These are phyloP conservation scores for Phrynocephalus forsythii DNA, from an alignment of 2,797 vertebrate genomes.

Conservation along the genomic window DNA sequence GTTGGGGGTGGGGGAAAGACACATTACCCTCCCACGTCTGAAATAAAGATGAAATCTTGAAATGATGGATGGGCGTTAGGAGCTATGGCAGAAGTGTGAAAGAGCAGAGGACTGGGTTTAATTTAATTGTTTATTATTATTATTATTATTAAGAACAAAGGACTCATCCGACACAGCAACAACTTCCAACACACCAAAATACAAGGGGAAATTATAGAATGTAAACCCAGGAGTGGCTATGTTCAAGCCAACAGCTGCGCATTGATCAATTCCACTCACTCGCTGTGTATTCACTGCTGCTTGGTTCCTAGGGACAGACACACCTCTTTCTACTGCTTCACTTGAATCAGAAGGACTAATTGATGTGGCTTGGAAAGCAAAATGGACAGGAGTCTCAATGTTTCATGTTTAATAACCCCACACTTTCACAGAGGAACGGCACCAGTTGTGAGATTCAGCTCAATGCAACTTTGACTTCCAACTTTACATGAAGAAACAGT, in stretches of 20 bases:
- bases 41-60: too few relatives aligned
- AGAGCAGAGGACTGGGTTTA: too few relatives aligned
- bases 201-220: background rate
- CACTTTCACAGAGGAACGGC: background rate
- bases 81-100: too few relatives aligned
- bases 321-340: background rate
- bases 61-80: background rate
- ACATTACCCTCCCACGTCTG: background rate
- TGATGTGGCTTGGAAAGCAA: constrained; percentile 8
- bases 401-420: background rate
- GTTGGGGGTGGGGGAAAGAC: too few relatives aligned
- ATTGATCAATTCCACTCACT: constrained; percentile 3
- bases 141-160: too few relatives aligned
- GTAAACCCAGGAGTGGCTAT: background rate
- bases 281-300: background rate
- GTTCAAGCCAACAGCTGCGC: background rate
- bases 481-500: background rate
- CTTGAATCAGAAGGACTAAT: constrained; percentile 32
- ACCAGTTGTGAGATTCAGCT: background rate
- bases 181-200: background rate
- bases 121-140: too few relatives aligned
- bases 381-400: background rate
- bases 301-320: background rate
- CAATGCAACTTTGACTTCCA: background rate
- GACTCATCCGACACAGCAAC: background rate